Evolutionary conservation across 2,797 vertebrate genomes (phyloP).

Genomic region (Tapirus indicus): DNA sequence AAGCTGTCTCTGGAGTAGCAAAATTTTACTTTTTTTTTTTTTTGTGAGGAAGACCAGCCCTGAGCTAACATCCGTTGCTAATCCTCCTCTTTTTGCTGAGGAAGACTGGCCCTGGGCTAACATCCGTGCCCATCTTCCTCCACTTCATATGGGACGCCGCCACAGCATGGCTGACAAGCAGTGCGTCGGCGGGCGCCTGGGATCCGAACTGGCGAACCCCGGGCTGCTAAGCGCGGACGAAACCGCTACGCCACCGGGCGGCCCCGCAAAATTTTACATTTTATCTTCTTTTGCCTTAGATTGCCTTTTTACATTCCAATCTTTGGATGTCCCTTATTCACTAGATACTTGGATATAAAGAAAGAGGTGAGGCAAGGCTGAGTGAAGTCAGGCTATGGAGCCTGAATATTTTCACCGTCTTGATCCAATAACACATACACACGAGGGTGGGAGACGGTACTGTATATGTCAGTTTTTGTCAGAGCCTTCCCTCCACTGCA

Average conservation of each 20-base stretch:
- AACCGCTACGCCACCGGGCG: too few relatives aligned
- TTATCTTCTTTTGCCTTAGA: not conserved
- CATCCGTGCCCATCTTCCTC: too few relatives aligned
- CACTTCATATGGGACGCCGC: too few relatives aligned
- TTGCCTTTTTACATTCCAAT: not conserved
- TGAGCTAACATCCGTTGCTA: too few relatives aligned
- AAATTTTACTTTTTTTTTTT: not conserved
- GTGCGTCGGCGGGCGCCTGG: too few relatives aligned
- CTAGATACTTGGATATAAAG: not conserved
- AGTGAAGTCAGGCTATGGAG: not conserved
- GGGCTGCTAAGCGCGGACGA: too few relatives aligned
- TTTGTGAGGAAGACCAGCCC: too few relatives aligned
- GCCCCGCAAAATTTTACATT: not conserved
- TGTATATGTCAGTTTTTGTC: rapidly evolving
- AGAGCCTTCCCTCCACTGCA: not conserved
- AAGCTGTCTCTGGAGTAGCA: not conserved
- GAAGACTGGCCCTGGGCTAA: too few relatives aligned
- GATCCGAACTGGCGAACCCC: too few relatives aligned
- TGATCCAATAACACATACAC: not conserved
- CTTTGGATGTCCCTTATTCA: not conserved
- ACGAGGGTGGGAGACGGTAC: too few relatives aligned
- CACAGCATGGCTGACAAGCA: too few relatives aligned
- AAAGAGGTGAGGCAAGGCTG: not conserved
- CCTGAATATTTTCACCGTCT: not conserved
- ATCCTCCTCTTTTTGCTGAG: too few relatives aligned